Evolutionary conservation across 2,888 invertebrate genomes (phyloP).

Genomic region (Molanna angustata): DNA sequence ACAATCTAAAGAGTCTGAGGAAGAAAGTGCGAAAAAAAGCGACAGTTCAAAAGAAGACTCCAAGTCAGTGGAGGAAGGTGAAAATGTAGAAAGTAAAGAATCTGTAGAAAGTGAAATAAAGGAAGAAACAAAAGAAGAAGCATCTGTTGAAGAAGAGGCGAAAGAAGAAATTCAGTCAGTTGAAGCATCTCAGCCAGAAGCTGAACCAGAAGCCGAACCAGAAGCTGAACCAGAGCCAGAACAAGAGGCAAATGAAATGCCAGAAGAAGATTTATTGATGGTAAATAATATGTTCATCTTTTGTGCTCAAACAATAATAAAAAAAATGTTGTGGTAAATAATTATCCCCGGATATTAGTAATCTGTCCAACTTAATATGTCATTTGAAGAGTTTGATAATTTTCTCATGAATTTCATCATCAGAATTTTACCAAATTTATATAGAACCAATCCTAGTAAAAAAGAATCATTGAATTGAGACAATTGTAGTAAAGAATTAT

Average conservation of each 20-base stretch:
- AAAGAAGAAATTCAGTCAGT: conserved; percentile 28
- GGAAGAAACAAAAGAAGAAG: conserved; percentile 33
- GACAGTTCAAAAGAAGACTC: conserved; percentile 30
- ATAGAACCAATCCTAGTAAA: too few species aligned
- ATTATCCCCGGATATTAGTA: too few species aligned
- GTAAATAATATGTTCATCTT: conserved; percentile 41
- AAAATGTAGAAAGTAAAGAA: conserved; percentile 30
- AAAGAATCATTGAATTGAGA: too few species aligned
- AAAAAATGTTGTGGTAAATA: too few species aligned
- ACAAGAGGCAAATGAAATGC: conserved; percentile 41
- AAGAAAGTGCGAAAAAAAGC: conserved; percentile 32
- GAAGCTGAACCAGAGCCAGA: too few species aligned
- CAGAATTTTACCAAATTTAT: too few species aligned
- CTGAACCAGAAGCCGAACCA: conserved; percentile 24
- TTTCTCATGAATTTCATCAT: too few species aligned
- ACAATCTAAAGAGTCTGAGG: conserved; percentile 29
- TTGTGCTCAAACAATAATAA: not conserved
- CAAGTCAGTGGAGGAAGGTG: conserved; percentile 25
- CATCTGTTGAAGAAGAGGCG: conserved; percentile 39
- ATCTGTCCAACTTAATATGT: too few species aligned
- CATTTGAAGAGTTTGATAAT: too few species aligned
- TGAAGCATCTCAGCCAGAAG: too few species aligned
- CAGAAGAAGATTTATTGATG: conserved; percentile 64
- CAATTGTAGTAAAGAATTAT: too few species aligned
- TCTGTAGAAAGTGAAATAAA: conserved; percentile 22